Base-by-base conservation (phyloP, 2,113 vertebrate species). In the Pachyramphus minor region DNA sequence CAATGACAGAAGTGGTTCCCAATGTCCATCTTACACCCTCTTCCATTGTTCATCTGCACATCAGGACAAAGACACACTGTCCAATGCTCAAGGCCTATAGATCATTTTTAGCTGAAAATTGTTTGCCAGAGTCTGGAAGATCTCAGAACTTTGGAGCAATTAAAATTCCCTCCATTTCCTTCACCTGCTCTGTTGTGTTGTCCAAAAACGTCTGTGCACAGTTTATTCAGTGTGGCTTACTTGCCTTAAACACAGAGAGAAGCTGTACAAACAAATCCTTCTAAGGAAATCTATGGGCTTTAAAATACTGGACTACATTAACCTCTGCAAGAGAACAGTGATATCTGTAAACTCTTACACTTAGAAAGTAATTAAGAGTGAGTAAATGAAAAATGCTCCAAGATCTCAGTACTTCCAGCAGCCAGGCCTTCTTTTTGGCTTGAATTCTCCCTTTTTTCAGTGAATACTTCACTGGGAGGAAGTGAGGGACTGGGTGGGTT, bases 241-340 rank as follows among this genome's bases (percentile, higher is more conserved):
- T 49, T 14, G 60, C 62, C 87, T 91, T 53, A 87, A 94, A 78
- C 47, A 68, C 0, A 0, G 76, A 64, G 83, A 95, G 66, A 66
- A 90, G 76, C 83, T 84, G 92, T 72, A 84, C 88, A 90, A 93
- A 94, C 85, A 93, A 84, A 87, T 68, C 92, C 85, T 92, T 81
- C 93, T 45, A 82, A 64, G 90, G 96, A 93, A 96, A 90, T 88
- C 67, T 91, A 11, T 24, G 75, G 56, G 66, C 6, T 90, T 95
- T 89, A 86, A 71, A 72, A 84, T 14, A 81, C 50, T 45, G 31
- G 41, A 60, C 73, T 53, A 12, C 53, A 22, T 39, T 25, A 68
- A 87, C 63, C 67, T 72, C 64, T 45, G 92, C 55, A 82, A 88
- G 67, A 64, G 76, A 72, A 55, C 58, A 42, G 39, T 2, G 12